Evolutionary conservation across 2,113 vertebrate species (phyloP), one percentile per base, ranked within the genome.

Genomic region (Dryoscopus gambensis): DNA sequence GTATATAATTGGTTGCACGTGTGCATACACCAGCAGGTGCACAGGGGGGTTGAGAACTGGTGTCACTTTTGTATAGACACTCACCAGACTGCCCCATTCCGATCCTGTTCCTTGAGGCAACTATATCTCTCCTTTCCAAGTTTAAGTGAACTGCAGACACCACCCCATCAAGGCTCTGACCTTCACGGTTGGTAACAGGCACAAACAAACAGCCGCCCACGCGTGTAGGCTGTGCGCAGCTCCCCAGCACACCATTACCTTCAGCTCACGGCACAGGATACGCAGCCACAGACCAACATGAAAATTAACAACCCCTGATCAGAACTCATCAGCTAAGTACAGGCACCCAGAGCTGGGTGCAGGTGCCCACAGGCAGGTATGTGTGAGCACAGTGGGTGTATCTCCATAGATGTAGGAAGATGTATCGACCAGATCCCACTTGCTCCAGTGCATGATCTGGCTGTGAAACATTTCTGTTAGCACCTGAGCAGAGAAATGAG

Each of bases 1-100:
- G 3, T 17, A 20, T 4, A 5, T 11, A 40, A 62, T 37, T 2
- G 0, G 35, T 11, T 4, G 21, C 6, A 52, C 4, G 0, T 0
- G 0, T 27, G 14, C 24, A 33, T 2, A 42, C 21, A 4, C 12
- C 39, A 49, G 56, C 79, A 75, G n/a, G 9, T 37, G 23, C 33
- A n/a, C 6, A 4, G 13, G 4, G 10, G 11, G 8, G 1, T 1
- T 40, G 50, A 42, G 49, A 84, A 1, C 8, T 19, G 5, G 2
- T 57, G 37, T 21, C 50, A 15, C 18, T 86, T 33, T 47, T 13
- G 3, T 9, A 15, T 1, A 17, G 24, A 33, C 39, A 7, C 31
- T 20, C 56, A 39, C 15, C 80, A 71, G 73, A 60, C 7, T 0
- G 0, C 14, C 46, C 42, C 23, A 5, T 30, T 50, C 42, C 44